Evolutionary conservation across 1,140 invertebrate genomes (phyloP).

Genomic region (Bathynomus jamesi): DNA sequence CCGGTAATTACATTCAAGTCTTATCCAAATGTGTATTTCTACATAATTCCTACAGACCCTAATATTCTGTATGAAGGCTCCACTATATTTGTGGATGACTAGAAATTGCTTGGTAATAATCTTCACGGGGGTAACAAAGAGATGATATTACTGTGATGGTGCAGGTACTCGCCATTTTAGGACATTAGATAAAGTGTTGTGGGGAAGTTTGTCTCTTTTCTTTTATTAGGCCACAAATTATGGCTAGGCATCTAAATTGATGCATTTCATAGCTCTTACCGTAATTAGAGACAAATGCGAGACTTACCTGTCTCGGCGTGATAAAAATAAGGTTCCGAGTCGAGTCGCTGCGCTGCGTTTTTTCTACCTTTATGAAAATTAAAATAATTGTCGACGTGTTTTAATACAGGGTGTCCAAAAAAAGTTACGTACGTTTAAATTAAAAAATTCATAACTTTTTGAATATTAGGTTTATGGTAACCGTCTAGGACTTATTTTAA

Average conservation of each 20-base stretch:
- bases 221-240: neutral
- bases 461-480: too few species aligned
- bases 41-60: conserved; percentile 1
- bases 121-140: neutral
- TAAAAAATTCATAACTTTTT: too few species aligned
- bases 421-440: too few species aligned
- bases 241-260: neutral
- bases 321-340: too few species aligned
- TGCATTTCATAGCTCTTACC: neutral
- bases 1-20: neutral
- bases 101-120: neutral
- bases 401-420: too few species aligned
- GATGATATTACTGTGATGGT: neutral
- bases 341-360: too few species aligned
- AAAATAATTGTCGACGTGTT: too few species aligned
- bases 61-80: neutral
- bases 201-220: neutral
- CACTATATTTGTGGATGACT: neutral
- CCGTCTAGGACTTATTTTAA: too few species aligned
- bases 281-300: neutral
- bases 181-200: neutral
- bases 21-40: neutral
- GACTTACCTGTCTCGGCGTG: too few species aligned
- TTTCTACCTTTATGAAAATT: too few species aligned
- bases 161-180: neutral